A percentile compares a stretch with the other conserved stretches of the same genome.
Evolutionary conservation across 2,113 vertebrate species (phyloP).

Genomic region (Sciurus niger): DNA sequence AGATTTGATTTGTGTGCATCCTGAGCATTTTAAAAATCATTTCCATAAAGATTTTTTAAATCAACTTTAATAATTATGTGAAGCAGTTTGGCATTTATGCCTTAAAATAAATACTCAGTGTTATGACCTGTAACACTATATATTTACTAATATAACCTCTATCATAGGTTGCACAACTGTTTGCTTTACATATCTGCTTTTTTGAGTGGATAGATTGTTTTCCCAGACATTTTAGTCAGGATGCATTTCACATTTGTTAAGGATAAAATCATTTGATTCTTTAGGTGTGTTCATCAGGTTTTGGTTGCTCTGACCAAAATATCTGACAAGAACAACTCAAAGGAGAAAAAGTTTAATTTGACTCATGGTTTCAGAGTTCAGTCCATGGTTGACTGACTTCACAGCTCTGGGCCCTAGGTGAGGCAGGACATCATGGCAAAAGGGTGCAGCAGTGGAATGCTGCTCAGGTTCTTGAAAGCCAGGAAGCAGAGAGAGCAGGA

Average conservation of each 20-base stretch:
- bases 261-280: constrained; percentile 53
- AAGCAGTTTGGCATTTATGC: neutral
- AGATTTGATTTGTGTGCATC: constrained; percentile 45
- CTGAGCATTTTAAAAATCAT: constrained; percentile 1
- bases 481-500: no score
- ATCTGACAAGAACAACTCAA: no score
- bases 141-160: no score
- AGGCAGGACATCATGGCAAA: no score
- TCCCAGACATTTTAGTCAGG: constrained; percentile 22
- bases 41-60: constrained; percentile 38
- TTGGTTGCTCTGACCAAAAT: no score
- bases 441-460: no score
- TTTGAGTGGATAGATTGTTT: neutral
- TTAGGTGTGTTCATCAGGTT: no score
- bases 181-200: constrained; percentile 1
- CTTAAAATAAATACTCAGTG: constrained; percentile 5
- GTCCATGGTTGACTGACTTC: no score
- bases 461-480: no score
- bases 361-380: no score
- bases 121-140: neutral
- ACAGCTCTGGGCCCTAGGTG: no score
- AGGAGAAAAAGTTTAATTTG: no score
- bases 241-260: constrained; percentile 58
- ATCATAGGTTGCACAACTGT: neutral
- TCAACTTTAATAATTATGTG: constrained; percentile 6